Base-by-base conservation (phyloP, 2,113 vertebrate genomes). In the Clinocottus analis region DNA sequence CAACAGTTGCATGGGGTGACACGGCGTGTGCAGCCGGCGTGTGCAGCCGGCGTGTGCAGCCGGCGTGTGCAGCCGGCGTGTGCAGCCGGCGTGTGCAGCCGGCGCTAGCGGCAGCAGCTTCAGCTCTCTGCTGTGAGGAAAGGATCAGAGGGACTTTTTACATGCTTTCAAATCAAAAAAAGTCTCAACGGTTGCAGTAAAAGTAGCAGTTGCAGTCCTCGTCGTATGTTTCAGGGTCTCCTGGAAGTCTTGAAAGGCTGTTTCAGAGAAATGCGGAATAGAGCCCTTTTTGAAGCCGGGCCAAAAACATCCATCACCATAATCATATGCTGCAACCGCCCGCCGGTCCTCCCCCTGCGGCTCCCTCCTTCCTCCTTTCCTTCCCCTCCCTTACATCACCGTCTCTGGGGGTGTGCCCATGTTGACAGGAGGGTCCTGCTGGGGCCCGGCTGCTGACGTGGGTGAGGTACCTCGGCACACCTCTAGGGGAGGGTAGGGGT, bases 371-470 rank as follows among this genome's bases (percentile, higher is more conserved):
- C 9, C 21, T 65, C 41, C 11, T 67, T 65, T 41, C 39, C 56
- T 4, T 43, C 43, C 43, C 14, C 0, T 47, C 16, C 62, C 12
- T 55, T 25, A 2, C 49, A 37, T 64, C 21, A 0, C 21, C 12
- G 58, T 73, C 11, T 80, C 71, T 1, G 21, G 17, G 72, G 75
- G 45, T 1, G 17, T 1, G 12, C 4, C 17, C 39, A 58, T 66
- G 68, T 77, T 65, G 72, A 49, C 67, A 10, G 19, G 33, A 10
- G 63, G 63, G 63, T 72, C 63, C 85, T 35, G 16, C 0, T 25
- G 72, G 85, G 72, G 61, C 68, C 56, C 2, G 13, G 16, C 71
- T 63, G 67, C 77, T 93, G 89, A 94, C 90, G 90, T 76, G 58
- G 68, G 69, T 71, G 75, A 70, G 68, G 16, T 67, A 23, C 77